These are phyloP conservation scores for Gymnoscelis rufifasciata DNA, from an alignment of 2,888 invertebrate species.

Conservation along the genomic window DNA sequence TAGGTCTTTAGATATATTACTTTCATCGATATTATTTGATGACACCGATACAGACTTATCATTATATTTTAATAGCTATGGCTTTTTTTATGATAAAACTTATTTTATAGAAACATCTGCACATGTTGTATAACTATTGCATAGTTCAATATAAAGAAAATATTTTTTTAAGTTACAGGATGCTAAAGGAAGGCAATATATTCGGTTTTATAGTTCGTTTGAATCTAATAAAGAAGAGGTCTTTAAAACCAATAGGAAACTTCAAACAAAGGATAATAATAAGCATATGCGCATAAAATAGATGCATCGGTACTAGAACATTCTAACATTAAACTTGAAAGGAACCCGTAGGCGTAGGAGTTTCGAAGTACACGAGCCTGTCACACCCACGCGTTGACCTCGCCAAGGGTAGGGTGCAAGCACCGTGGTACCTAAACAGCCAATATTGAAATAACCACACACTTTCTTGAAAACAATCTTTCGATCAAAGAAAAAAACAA, in stretches of 20 bases:
- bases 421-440: conserved; percentile 35
- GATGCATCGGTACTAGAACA: conserved; percentile 22
- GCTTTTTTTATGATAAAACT: too few relatives aligned
- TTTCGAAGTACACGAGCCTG: conserved; percentile 45
- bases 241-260: too few relatives aligned
- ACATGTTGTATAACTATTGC: too few relatives aligned
- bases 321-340: conserved; percentile 49
- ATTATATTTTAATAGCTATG: conserved; percentile 1
- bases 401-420: conserved; percentile 44
- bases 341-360: conserved; percentile 64
- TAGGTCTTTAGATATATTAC: conserved; percentile 20
- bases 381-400: conserved; percentile 67
- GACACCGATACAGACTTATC: conserved; percentile 7
- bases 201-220: too few relatives aligned
- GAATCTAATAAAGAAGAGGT: too few relatives aligned
- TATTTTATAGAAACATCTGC: too few relatives aligned
- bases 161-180: too few relatives aligned
- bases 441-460: conserved; percentile 29
- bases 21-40: conserved; percentile 19
- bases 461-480: neutral
- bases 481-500: neutral
- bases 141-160: too few relatives aligned
- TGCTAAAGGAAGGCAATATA: too few relatives aligned
- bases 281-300: conserved; percentile 23
- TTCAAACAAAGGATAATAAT: conserved; percentile 30